These are phyloP conservation scores for Cylas formicarius DNA, from an alignment of 1,140 invertebrate species.

Conservation along the genomic window DNA sequence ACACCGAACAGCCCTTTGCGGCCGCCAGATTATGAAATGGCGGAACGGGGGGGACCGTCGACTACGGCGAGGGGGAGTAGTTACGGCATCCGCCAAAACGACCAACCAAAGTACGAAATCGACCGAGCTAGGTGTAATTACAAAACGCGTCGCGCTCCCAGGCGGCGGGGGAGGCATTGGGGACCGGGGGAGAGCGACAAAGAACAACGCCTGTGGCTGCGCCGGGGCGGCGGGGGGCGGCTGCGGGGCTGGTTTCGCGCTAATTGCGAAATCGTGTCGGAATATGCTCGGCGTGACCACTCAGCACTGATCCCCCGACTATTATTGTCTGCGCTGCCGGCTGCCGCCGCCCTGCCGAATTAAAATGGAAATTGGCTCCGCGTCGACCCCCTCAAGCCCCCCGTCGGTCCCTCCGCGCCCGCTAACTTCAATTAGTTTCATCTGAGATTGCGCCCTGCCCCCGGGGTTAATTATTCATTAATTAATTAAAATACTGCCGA, in stretches of 20 bases:
- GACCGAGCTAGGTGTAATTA: conserved; percentile 1
- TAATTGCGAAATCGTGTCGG: conserved; percentile 6
- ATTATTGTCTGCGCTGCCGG: conserved; percentile 3
- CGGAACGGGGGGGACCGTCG: too few species aligned
- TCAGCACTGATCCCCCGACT: conserved; percentile 1
- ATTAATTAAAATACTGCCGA: conserved; percentile 5
- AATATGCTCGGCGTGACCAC: conserved; percentile 4
- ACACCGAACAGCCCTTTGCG: too few species aligned
- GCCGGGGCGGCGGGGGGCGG: neutral
- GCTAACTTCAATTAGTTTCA: conserved; percentile 5
- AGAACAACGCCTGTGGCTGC: too few species aligned
- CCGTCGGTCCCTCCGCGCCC: conserved; percentile 1
- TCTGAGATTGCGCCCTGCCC: conserved; percentile 1
- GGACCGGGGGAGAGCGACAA: too few species aligned
- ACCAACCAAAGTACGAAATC: conserved; percentile 1
- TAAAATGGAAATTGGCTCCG: conserved; percentile 6
- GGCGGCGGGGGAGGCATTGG: neutral
- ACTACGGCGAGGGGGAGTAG: too few species aligned
- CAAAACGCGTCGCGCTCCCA: neutral
- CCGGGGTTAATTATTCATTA: conserved; percentile 5
- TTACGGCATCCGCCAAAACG: neutral
- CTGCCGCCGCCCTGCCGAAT: too few species aligned
- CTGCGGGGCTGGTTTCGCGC: neutral
- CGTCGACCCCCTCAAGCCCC: too few species aligned
- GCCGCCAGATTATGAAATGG: too few species aligned